Evolutionary conservation across 1,140 invertebrate species (phyloP).

Genomic region (Pemphigus obesinymphae): DNA sequence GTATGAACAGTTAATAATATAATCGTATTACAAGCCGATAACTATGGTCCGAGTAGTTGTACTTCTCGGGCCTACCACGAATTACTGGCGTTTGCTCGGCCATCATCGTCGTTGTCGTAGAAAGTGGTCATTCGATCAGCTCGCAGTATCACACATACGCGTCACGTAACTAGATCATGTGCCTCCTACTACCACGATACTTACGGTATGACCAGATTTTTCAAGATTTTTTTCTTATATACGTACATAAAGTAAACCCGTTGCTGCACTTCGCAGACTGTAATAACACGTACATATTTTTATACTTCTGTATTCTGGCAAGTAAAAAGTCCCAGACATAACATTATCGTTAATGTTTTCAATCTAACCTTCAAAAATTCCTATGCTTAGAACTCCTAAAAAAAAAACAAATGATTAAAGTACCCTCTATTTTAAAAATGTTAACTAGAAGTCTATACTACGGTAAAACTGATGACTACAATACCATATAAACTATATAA

Average conservation of each 20-base stretch:
- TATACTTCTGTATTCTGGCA: not conserved
- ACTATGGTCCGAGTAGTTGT: too few species aligned
- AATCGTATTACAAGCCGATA: not conserved
- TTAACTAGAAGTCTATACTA: too few species aligned
- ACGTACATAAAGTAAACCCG: not conserved
- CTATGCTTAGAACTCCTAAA: too few species aligned
- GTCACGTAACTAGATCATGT: slow-evolving; percentile 6
- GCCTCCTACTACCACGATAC: not conserved
- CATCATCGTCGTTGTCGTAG: not conserved
- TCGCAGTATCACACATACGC: not conserved
- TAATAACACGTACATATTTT: not conserved
- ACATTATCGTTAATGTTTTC: too few species aligned
- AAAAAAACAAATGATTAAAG: too few species aligned
- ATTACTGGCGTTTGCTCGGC: not conserved
- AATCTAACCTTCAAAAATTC: too few species aligned
- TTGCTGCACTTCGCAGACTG: not conserved
- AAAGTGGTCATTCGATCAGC: not conserved
- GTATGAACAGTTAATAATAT: not conserved
- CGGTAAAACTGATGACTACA: too few species aligned
- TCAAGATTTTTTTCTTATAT: not conserved
- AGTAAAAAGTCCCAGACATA: too few species aligned
- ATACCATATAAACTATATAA: too few species aligned
- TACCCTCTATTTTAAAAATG: too few species aligned
- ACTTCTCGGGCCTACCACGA: not conserved
- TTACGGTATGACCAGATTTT: not conserved